Evolutionary conservation across 1,140 invertebrate species (phyloP).

Genomic region (Phocides pigmalion): DNA sequence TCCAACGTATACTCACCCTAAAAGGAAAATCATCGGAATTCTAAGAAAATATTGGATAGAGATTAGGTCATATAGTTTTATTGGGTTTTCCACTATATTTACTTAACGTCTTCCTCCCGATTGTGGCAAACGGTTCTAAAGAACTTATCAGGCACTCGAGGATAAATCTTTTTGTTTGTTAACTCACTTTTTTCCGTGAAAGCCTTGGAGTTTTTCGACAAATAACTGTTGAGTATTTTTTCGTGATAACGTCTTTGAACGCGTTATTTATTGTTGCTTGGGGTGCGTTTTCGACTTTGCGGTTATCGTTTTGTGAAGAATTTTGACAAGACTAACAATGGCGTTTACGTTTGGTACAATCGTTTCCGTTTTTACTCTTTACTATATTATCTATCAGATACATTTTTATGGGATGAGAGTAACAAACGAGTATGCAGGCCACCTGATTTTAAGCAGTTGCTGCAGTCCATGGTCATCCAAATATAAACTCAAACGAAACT

Average conservation of each 20-base stretch:
- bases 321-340: background rate
- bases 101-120: constrained; percentile 66
- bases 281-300: background rate
- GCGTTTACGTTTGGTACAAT: no score
- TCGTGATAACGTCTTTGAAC: constrained; percentile 26
- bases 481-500: no score
- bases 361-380: no score
- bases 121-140: constrained; percentile 55
- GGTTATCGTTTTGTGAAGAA: constrained; percentile 6
- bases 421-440: no score
- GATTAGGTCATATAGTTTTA: constrained; percentile 81
- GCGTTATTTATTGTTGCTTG: constrained; percentile 20
- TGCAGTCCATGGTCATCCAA: no score
- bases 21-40: constrained; percentile 75
- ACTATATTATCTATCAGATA: no score
- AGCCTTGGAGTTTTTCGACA: constrained; percentile 6
- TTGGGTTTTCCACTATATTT: constrained; percentile 79
- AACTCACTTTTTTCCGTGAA: constrained; percentile 68
- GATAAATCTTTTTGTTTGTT: constrained; percentile 81
- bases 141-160: constrained; percentile 70
- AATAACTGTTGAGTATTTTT: constrained; percentile 31
- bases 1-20: constrained; percentile 37
- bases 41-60: constrained; percentile 82
- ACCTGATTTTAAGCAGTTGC: no score
- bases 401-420: no score